phyloP scores from a whole-genome alignment of 1,140 invertebrate genomes.

The Onthophagus taurus region DNA sequence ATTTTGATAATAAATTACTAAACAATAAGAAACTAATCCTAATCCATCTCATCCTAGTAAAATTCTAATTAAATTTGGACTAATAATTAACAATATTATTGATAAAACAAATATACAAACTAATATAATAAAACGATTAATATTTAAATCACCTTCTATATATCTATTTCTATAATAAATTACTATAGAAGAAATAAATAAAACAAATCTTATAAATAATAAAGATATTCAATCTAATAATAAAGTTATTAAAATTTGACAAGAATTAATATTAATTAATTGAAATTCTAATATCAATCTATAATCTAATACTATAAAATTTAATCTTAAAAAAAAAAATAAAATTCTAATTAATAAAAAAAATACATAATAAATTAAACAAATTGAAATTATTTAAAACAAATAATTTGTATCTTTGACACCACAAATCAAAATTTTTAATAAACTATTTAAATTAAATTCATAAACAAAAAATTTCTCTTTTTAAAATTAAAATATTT shows the following conservation, averaged over 20 bases:
- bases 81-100: slow-evolving; percentile 59
- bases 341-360: slow-evolving; percentile 35
- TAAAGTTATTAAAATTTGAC: slow-evolving; percentile 41
- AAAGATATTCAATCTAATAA: slow-evolving; percentile 50
- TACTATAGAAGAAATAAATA: slow-evolving; percentile 53
- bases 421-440: slow-evolving; percentile 51
- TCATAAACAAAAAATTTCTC: slow-evolving; percentile 41
- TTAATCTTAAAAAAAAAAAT: slow-evolving; percentile 36
- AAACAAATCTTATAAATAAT: slow-evolving; percentile 47
- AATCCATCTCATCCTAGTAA: slow-evolving; percentile 60
- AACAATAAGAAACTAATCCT: slow-evolving; percentile 55
- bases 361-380: slow-evolving; percentile 49
- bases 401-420: slow-evolving; percentile 42
- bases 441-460: slow-evolving; percentile 51
- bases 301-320: slow-evolving; percentile 41
- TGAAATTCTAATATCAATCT: slow-evolving; percentile 43
- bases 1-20: slow-evolving; percentile 57
- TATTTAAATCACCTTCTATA: slow-evolving; percentile 38
- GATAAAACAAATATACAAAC: slow-evolving; percentile 54
- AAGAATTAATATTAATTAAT: slow-evolving; percentile 41
- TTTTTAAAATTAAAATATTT: slow-evolving; percentile 48
- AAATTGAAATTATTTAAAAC: slow-evolving; percentile 43
- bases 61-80: slow-evolving; percentile 55
- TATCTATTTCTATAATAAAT: slow-evolving; percentile 50
- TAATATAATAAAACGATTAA: slow-evolving; percentile 47